Evolutionary conservation across 2,888 invertebrate species (phyloP).

Genomic region (Drosophila kokeensis): DNA sequence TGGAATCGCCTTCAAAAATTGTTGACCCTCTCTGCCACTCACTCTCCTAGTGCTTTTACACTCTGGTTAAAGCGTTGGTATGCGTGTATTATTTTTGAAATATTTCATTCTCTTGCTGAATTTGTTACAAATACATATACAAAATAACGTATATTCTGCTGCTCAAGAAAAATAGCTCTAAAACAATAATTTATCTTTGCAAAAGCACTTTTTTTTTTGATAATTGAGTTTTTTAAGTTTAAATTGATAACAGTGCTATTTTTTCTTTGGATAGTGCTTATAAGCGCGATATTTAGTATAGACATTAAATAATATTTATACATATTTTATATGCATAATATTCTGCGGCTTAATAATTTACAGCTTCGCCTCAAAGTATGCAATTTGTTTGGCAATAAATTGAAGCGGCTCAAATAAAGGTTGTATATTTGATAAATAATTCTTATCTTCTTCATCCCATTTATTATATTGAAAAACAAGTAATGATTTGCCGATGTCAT

Average conservation of each 20-base stretch:
- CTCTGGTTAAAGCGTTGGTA: slow-evolving; percentile 18
- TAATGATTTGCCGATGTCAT: not conserved
- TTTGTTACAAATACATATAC: not conserved
- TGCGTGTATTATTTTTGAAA: not conserved
- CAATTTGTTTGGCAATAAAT: not conserved
- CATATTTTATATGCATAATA: not conserved
- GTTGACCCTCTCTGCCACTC: slow-evolving; percentile 28
- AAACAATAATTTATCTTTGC: not conserved
- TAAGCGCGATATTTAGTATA: not conserved
- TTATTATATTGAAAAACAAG: not conserved
- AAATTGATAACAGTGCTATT: not conserved
- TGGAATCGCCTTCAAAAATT: slow-evolving; percentile 6
- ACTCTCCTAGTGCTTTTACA: slow-evolving; percentile 20
- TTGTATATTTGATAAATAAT: not conserved
- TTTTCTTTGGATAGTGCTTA: not conserved
- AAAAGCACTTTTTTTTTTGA: not conserved
- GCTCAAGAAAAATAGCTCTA: not conserved
- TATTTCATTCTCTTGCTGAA: not conserved
- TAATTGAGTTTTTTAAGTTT: not conserved
- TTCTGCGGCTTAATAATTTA: not conserved
- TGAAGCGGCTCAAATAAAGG: not conserved
- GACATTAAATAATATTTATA: not conserved
- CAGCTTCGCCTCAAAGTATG: slow-evolving; percentile 30
- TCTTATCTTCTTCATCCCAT: not conserved
- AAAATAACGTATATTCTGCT: not conserved